Percentiles rank a stretch among this genome's conserved stretches.
phyloP scores from a whole-genome alignment of 2,113 vertebrate genomes.

The Phoenicopterus ruber region DNA sequence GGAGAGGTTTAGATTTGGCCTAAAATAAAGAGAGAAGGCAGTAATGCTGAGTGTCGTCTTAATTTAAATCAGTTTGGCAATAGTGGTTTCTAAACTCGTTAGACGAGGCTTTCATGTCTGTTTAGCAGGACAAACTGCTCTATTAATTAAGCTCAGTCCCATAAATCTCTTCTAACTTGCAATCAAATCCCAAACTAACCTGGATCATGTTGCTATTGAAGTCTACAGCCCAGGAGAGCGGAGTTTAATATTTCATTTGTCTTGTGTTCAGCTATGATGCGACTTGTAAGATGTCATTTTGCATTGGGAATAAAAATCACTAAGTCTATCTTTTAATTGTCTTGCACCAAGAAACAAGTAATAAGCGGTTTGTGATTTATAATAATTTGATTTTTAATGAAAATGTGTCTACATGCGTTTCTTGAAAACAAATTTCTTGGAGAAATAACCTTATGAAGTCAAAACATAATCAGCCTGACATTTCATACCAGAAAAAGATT shows the following conservation, averaged over 20 bases:
- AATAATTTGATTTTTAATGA: conserved; percentile 20
- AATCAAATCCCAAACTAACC: conserved; percentile 12
- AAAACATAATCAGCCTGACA: not conserved
- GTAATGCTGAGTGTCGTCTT: not conserved
- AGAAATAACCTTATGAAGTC: not conserved
- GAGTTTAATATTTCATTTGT: conserved; percentile 25
- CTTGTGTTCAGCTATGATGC: not conserved
- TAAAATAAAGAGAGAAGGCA: not conserved
- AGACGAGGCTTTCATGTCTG: not conserved
- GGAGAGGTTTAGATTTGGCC: not conserved
- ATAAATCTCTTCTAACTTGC: conserved; percentile 10
- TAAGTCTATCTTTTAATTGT: not conserved
- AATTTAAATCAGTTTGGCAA: not conserved
- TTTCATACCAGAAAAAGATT: not conserved
- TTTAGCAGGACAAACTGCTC: not conserved
- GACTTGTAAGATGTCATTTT: not conserved
- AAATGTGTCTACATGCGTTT: not conserved
- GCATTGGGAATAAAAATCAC: conserved; percentile 2
- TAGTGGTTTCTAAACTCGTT: not conserved
- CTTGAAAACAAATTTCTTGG: not conserved
- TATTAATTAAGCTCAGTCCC: conserved; percentile 26
- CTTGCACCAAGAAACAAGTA: not conserved
- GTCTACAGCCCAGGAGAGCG: not conserved
- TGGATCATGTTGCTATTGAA: not conserved
- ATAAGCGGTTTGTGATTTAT: not conserved